Conservation (phyloP, 2,113 vertebrate species). For the Eclectus roratus region DNA sequence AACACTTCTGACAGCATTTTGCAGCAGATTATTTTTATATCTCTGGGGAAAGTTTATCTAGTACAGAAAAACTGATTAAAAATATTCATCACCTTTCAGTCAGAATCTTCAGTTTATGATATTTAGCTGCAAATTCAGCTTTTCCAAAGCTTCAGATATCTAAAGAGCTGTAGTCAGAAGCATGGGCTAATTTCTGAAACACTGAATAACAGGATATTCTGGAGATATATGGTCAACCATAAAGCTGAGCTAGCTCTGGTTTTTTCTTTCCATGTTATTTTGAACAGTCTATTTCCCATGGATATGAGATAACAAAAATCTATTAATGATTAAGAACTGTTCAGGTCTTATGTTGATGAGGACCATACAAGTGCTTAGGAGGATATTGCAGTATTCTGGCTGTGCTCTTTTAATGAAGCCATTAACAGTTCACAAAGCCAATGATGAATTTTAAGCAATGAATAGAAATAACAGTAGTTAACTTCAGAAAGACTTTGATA, state of each 20-base stretch:
- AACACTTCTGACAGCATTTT: neutral
- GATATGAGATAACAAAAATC: neutral
- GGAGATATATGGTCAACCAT: neutral
- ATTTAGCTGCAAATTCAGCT: neutral
- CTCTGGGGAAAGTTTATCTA: neutral
- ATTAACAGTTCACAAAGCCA: slow-evolving; percentile 34
- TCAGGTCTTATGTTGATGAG: neutral
- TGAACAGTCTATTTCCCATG: neutral
- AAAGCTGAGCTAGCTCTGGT: neutral
- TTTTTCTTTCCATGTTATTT: neutral
- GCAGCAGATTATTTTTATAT: neutral
- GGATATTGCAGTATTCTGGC: neutral
- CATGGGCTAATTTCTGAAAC: neutral
- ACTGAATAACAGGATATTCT: neutral
- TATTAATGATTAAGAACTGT: neutral
- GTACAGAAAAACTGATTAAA: neutral
- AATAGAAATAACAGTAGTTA: slow-evolving; percentile 14
- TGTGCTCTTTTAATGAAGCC: slow-evolving; percentile 17
- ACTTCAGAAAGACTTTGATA: slow-evolving; percentile 34
- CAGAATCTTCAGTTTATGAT: neutral
- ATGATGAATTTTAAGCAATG: slow-evolving; percentile 9
- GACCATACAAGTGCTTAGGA: neutral
- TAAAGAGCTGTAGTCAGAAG: neutral
- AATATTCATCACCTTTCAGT: neutral
- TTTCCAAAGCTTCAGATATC: neutral